phyloP scores from a whole-genome alignment of 2,113 vertebrate species.

The Nymphicus hollandicus region DNA sequence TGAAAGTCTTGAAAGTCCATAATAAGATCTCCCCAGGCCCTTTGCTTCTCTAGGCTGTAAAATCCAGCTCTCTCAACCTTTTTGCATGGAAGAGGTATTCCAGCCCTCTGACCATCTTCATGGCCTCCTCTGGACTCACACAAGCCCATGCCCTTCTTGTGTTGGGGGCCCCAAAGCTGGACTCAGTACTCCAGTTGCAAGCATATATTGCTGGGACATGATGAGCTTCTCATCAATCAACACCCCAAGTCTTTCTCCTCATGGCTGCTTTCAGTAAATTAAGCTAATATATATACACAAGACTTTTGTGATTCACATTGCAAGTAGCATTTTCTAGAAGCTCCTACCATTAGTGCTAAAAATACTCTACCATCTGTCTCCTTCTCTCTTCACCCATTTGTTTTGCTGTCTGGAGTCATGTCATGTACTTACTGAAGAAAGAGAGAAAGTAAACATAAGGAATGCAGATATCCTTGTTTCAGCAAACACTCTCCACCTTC shows the following conservation, averaged over 20 bases:
- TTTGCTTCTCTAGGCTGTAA: not conserved
- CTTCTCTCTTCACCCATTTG: not conserved
- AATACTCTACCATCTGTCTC: slow-evolving; percentile 29
- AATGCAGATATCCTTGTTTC: not conserved
- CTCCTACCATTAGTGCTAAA: not conserved
- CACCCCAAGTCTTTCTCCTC: not conserved
- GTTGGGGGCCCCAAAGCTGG: not conserved
- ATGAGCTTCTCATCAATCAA: not conserved
- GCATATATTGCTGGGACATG: not conserved
- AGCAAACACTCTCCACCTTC: not conserved
- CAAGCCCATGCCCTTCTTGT: not conserved
- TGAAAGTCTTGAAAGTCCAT: not conserved
- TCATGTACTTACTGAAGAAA: not conserved
- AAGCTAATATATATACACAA: not conserved
- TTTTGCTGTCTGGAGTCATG: not conserved
- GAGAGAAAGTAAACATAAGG: not conserved
- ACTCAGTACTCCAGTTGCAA: not conserved
- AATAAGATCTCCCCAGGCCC: not conserved
- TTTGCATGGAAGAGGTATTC: not conserved
- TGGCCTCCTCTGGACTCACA: not conserved
- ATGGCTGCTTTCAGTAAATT: not conserved
- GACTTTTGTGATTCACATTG: not conserved
- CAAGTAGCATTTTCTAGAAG: slow-evolving; percentile 32
- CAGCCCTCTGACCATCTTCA: not conserved
- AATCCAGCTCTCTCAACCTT: not conserved